A percentile compares a stretch with the other conserved stretches of the same genome.
Evolutionary conservation across 2,113 vertebrate genomes (phyloP).

Genomic region (Petaurus breviceps): DNA sequence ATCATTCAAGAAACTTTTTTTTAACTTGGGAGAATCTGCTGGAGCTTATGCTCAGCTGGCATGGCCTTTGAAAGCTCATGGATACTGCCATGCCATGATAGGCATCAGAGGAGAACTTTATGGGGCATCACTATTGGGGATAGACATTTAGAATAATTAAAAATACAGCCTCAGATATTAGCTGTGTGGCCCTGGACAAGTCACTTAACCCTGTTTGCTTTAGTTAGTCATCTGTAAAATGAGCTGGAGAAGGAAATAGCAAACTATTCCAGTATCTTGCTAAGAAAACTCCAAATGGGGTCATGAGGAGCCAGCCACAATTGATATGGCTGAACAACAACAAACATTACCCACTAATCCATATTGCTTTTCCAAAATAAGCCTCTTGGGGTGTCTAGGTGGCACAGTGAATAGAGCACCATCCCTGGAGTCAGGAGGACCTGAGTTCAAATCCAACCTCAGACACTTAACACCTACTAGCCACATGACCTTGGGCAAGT

Average conservation of each 20-base stretch:
- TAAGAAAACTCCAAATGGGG: not conserved
- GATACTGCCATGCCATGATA: not conserved
- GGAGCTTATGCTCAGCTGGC: not conserved
- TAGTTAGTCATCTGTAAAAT: not conserved
- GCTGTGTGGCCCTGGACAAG: not conserved
- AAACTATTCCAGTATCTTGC: not conserved
- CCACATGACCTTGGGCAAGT: too few species aligned
- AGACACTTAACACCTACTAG: too few species aligned
- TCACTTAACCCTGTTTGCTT: not conserved
- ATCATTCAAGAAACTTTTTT: not conserved
- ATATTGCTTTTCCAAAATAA: not conserved
- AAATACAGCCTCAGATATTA: not conserved
- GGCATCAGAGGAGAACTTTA: not conserved
- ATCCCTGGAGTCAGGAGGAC: too few species aligned
- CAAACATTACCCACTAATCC: not conserved
- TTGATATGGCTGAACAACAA: not conserved
- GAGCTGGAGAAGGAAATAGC: not conserved
- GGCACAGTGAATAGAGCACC: too few species aligned
- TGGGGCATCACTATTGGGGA: not conserved
- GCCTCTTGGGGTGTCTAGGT: too few species aligned
- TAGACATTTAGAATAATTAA: not conserved
- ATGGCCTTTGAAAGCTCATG: not conserved
- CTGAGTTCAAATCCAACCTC: too few species aligned
- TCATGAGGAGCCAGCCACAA: not conserved
- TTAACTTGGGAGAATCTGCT: not conserved